Evolutionary conservation across 1,140 invertebrate genomes (phyloP), one percentile per base, ranked within the genome.

Genomic region (Scaptomyza hsui): DNA sequence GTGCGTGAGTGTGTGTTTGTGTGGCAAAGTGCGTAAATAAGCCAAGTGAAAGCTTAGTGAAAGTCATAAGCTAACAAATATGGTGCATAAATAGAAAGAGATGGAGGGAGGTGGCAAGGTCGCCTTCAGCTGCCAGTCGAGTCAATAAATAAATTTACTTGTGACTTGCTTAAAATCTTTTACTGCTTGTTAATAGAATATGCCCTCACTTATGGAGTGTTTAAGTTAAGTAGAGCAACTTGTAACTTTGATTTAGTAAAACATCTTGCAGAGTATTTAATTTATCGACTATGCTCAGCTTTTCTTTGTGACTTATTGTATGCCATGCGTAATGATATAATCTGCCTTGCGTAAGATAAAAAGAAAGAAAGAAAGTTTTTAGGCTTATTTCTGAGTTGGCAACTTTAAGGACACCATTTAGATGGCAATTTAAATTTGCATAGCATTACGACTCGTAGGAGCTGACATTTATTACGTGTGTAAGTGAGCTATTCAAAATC

Each of bases 401-500:
- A 35, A 49, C 44, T 63, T 51, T 48, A 60, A 41, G 73, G 51
- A 56, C 26, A 9, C 47, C 71, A 53, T 65, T 72, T 29, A 61
- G 61, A 72, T 37, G 56, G 57, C 44, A 70, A 78, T 75, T 82
- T 65, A 53, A 82, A 82, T 82, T 82, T 82, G 75, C 79, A 75
- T 77, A 82, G 61, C 75, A 83, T 82, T 83, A 83, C 12, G 12
- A 49, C 61, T 49, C 9, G 12, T 15, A 1, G 6, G 16, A 48
- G 41, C 41, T 41, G 53, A 71, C 75, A 62, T 85, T 79, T 83
- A 83, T 85, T 83, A 83, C 79, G 75, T 71, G 62, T 72, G 39
- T 85, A 86, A 85, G 81, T 77, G 81, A 71, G 81, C 77, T 68
- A 81, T 81, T 85, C 81, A 81, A 69, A 86, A 85, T 86, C 81